Evolutionary conservation across 2,888 invertebrate species (phyloP).

Genomic region (Odontomyia ornata): DNA sequence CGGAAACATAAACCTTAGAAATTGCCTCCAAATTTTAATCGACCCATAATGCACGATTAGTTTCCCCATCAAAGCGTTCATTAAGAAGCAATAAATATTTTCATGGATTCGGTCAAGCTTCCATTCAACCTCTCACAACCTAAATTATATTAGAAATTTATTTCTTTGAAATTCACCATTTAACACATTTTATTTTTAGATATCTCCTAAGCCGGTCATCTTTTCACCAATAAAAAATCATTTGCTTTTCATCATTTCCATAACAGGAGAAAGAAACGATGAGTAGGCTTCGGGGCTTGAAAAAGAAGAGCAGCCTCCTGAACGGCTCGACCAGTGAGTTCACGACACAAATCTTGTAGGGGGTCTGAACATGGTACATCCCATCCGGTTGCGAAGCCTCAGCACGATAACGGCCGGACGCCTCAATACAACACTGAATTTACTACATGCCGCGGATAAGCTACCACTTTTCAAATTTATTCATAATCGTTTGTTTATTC

Average conservation of each 20-base stretch:
- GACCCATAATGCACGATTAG: not conserved
- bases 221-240: slow-evolving; percentile 31
- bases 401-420: not conserved
- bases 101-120: not conserved
- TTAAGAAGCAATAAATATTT: slow-evolving; percentile 5
- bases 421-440: slow-evolving; percentile 13
- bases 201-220: slow-evolving; percentile 4
- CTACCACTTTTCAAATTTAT: slow-evolving; percentile 39
- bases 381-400: not conserved
- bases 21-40: too few relatives aligned
- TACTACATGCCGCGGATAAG: slow-evolving; percentile 24
- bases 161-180: not conserved
- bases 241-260: slow-evolving; percentile 18
- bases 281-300: not conserved
- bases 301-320: not conserved
- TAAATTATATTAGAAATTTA: slow-evolving; percentile 17
- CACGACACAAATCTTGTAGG: not conserved
- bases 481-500: slow-evolving; percentile 43
- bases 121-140: not conserved
- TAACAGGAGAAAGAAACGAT: not conserved
- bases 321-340: not conserved
- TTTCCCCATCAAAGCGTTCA: not conserved
- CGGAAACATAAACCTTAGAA: too few relatives aligned
- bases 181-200: slow-evolving; percentile 35
- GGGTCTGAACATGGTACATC: slow-evolving; percentile 11